phyloP scores from a whole-genome alignment of 2,888 invertebrate genomes.

The Drosophila paramelanica region DNA sequence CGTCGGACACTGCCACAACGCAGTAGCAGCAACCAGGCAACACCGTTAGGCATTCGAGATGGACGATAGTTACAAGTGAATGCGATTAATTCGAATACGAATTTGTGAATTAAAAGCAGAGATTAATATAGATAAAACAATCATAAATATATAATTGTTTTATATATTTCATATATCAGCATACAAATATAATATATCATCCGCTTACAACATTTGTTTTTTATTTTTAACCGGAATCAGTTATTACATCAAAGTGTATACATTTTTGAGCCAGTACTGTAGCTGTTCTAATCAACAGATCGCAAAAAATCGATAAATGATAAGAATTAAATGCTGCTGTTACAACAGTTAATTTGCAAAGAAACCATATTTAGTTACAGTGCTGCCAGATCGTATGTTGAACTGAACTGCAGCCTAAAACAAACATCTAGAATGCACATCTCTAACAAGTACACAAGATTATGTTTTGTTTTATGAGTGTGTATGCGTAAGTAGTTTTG shows the following conservation, averaged over 20 bases:
- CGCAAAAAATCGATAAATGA: too few relatives aligned
- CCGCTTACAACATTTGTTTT: too few relatives aligned
- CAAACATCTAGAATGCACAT: conserved; percentile 21
- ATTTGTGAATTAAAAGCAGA: too few relatives aligned
- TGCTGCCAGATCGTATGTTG: not conserved
- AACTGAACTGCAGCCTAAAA: conserved; percentile 5
- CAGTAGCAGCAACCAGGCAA: conserved; percentile 6
- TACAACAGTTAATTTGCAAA: not conserved
- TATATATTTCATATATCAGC: too few relatives aligned
- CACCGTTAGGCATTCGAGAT: conserved; percentile 12
- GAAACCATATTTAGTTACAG: not conserved
- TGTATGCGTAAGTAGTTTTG: conserved; percentile 51
- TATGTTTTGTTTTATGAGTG: not conserved
- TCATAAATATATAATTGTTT: too few relatives aligned
- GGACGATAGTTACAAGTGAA: not conserved
- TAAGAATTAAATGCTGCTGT: not conserved
- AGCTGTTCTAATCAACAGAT: not conserved
- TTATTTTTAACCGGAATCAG: too few relatives aligned
- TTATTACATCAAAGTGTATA: too few relatives aligned
- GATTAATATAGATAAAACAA: too few relatives aligned
- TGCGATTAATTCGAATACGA: not conserved
- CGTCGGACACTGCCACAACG: conserved; percentile 39
- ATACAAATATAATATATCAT: too few relatives aligned
- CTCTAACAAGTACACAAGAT: conserved; percentile 32
- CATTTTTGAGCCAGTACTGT: not conserved